These are phyloP conservation scores for Polydrusus tereticollis DNA, from an alignment of 2,888 invertebrate species.

Conservation along the genomic window DNA sequence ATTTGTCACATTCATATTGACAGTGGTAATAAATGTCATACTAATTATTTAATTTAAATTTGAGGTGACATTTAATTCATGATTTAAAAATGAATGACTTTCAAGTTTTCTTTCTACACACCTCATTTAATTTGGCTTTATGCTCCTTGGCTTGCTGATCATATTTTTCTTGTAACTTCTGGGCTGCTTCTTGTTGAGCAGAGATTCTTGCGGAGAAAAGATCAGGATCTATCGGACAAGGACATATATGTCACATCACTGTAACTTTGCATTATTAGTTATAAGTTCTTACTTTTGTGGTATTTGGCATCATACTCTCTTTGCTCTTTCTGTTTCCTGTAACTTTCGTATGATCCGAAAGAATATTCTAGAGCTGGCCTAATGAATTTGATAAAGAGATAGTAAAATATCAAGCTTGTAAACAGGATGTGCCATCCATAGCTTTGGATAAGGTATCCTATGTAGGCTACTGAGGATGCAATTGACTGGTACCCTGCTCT, in stretches of 20 bases:
- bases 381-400: conserved; percentile 61
- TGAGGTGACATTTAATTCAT: no score
- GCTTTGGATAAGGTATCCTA: conserved; percentile 42
- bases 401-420: conserved; percentile 56
- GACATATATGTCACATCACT: no score
- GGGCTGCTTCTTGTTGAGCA: conserved; percentile 63
- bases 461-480: not conserved
- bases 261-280: not conserved
- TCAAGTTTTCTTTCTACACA: conserved; percentile 46
- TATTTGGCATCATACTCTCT: conserved; percentile 66
- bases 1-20: no score
- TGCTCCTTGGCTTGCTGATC: conserved; percentile 60
- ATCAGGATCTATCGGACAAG: conserved; percentile 65
- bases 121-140: conserved; percentile 64
- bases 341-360: conserved; percentile 50
- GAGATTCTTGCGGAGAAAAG: conserved; percentile 60
- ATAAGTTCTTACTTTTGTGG: conserved; percentile 65
- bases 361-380: conserved; percentile 56
- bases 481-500: conserved; percentile 20
- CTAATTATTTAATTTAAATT: no score
- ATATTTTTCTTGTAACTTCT: conserved; percentile 67
- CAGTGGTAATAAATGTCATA: no score
- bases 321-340: conserved; percentile 62
- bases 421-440: conserved; percentile 67
- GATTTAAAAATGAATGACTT: conserved; percentile 1